Conservation (phyloP, 2,113 vertebrate species). For the Elephantulus edwardii region DNA sequence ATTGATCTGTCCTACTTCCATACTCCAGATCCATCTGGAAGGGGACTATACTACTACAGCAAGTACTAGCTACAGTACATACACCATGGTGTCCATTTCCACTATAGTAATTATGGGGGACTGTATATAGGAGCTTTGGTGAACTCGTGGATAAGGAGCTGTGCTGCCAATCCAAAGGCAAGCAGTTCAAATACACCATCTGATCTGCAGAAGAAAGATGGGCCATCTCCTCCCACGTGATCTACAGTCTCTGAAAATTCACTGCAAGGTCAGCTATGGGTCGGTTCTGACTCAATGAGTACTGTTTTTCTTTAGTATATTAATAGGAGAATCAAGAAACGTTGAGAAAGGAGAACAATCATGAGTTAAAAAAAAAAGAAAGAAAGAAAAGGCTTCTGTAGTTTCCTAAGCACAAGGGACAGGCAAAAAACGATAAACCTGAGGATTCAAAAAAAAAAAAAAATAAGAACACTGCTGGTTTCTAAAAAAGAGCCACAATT, state of each 20-base stretch:
- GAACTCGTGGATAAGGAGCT: no score
- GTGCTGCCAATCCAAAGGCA: no score
- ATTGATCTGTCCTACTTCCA: neutral
- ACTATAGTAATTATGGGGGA: neutral
- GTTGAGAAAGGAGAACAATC: neutral
- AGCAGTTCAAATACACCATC: no score
- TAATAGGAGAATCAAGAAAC: neutral
- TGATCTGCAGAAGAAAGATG: no score
- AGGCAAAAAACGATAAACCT: neutral
- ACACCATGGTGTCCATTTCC: neutral
- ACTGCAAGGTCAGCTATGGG: no score
- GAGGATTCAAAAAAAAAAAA: neutral
- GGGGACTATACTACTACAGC: neutral
- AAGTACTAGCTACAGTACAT: neutral
- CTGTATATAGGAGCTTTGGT: no score
- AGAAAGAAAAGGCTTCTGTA: neutral
- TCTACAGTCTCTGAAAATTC: no score
- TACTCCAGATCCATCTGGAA: neutral
- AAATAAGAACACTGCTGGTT: neutral
- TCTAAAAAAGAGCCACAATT: conserved; percentile 3
- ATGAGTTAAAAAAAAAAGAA: no score
- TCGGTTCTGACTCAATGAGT: no score
- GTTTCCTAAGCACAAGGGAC: neutral
- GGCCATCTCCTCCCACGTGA: no score
- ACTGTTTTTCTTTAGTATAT: no score